Percentiles rank a stretch among this genome's conserved stretches.
These are phyloP conservation scores for Ceuthmochares aereus DNA, from an alignment of 2,113 vertebrate species.

Conservation along the genomic window DNA sequence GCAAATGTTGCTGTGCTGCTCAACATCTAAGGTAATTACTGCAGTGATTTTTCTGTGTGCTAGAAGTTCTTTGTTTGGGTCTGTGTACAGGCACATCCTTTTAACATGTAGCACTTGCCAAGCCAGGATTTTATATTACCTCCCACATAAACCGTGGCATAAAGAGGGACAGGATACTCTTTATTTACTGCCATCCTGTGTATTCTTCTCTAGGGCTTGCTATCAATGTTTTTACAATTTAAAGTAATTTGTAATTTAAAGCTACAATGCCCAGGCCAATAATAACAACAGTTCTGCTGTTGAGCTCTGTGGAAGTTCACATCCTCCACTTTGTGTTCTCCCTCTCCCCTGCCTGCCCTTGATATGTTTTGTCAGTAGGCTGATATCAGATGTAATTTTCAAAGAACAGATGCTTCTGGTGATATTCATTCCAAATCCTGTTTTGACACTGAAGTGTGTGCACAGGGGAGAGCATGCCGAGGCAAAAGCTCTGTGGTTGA, in stretches of 20 bases:
- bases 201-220: not conserved
- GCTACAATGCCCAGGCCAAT: not conserved
- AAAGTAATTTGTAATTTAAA: slow-evolving; percentile 44
- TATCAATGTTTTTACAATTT: slow-evolving; percentile 30
- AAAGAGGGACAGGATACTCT: slow-evolving; percentile 36
- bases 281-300: not conserved
- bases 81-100: not conserved
- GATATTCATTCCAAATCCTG: not conserved
- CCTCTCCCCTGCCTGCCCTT: not conserved
- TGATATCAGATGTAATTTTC: slow-evolving; percentile 6
- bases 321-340: not conserved
- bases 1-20: not conserved
- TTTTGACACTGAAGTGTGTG: not conserved
- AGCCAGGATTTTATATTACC: not conserved
- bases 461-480: not conserved
- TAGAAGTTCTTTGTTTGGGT: not conserved
- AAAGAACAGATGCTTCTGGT: slow-evolving; percentile 15
- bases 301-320: slow-evolving; percentile 16
- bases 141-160: not conserved
- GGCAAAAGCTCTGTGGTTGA: not conserved
- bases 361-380: not conserved
- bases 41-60: not conserved
- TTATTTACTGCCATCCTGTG: slow-evolving; percentile 26
- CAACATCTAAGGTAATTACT: not conserved
- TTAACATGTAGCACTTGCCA: not conserved